Base-by-base conservation (phyloP, 2,113 vertebrate species). In the Cavia aperea region DNA sequence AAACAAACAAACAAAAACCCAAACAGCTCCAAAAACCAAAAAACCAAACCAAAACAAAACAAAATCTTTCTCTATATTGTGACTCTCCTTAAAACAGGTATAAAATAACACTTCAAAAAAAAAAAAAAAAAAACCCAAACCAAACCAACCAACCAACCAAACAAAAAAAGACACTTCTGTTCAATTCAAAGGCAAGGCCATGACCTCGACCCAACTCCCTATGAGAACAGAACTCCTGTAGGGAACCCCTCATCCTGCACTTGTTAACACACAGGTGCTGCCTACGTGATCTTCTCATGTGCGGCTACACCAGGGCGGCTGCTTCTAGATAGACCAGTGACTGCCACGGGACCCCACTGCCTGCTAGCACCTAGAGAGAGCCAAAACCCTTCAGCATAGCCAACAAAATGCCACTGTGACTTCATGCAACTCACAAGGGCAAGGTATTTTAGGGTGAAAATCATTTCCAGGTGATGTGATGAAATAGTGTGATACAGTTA, bases 391-490 rank as follows among this genome's bases (percentile, higher is more conserved):
- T 90, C 60, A 54, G 43, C 33, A 58, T 84, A n/a, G 85, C 39
- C 84, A 51, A 68, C 43, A 86, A 65, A 90, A 91, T 66, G 62
- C 72, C 65, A 81, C 49, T 7, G 36, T 86, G 39, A 93, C 43
- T 75, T 84, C 84, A 93, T 43, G 26, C 79, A 31, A 82, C 18
- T 89, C 81, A 91, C 49, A 81, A 68, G 12, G 72, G 58, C 73
- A 78, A 62, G 60, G 10, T 15, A 49, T 91, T 78, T 75, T 63
- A 90, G 79, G 63, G 39, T n/a, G 31, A 93, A 87, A 95, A 70
- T 94, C 36, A 93, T 94, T 94, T 72, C 79, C 16, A 88, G n/a
- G 63, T 60, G 77, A 86, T 92, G 16, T 51, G 60, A 73, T 79
- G 79, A 91, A 93, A 91, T n/a, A 85, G n/a, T 23, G 62, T 54